These are phyloP conservation scores for Antedon mediterranea DNA, from an alignment of 53 echinoderm and acorn worm genomes.

Conservation along the genomic window DNA sequence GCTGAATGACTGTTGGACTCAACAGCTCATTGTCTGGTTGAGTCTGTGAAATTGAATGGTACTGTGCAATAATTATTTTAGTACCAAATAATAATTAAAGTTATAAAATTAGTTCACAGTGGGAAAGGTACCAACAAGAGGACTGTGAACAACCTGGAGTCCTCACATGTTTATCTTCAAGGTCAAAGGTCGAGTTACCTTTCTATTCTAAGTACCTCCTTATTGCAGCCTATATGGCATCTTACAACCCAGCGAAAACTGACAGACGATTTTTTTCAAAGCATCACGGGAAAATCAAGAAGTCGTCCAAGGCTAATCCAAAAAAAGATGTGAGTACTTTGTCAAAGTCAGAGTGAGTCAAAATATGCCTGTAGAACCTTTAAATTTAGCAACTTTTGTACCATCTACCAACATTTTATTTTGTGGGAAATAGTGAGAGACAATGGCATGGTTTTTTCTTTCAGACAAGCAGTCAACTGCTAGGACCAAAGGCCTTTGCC, in stretches of 20 bases:
- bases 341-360: no score
- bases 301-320: slow-evolving; percentile 38
- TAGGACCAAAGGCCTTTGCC: slow-evolving; percentile 75
- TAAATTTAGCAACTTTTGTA: no score
- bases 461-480: slow-evolving; percentile 85
- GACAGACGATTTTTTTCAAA: slow-evolving; percentile 88
- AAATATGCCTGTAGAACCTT: no score
- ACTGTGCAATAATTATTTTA: no score
- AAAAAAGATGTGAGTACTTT: slow-evolving; percentile 63
- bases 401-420: neutral
- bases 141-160: slow-evolving; percentile 4
- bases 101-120: slow-evolving; percentile 69
- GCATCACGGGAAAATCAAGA: slow-evolving; percentile 73
- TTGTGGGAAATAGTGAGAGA: neutral
- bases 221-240: slow-evolving; percentile 85
- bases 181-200: slow-evolving; percentile 72
- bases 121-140: slow-evolving; percentile 70
- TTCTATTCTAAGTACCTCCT: slow-evolving; percentile 96
- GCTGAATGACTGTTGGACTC: no score
- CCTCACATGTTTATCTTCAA: slow-evolving; percentile 31
- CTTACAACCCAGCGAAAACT: slow-evolving; percentile 83
- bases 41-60: no score
- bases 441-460: neutral
- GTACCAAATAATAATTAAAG: neutral
- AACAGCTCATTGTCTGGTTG: no score